phyloP scores from a whole-genome alignment of 2,888 invertebrate genomes.

The Lacanobia oleracea region DNA sequence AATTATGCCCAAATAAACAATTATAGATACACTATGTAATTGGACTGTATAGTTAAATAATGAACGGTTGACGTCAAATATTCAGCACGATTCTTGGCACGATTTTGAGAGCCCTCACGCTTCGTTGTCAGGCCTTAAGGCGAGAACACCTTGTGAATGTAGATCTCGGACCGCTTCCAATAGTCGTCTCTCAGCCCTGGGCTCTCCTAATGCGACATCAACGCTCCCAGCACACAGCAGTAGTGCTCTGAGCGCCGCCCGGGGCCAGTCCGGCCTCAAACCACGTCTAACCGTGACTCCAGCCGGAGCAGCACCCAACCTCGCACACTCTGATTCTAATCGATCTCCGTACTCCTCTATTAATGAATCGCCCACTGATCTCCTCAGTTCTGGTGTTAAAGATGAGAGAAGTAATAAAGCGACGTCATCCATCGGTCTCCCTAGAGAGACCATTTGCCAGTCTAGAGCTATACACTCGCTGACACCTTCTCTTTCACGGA shows the following conservation, averaged over 20 bases:
- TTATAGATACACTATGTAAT: conserved; percentile 70
- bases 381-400: conserved; percentile 92
- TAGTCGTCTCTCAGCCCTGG: conserved; percentile 93
- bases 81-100: conserved; percentile 78
- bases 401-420: conserved; percentile 94
- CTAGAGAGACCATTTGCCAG: conserved; percentile 96
- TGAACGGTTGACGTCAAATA: conserved; percentile 61
- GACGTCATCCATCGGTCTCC: conserved; percentile 94
- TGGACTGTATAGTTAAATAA: conserved; percentile 71
- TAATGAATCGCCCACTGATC: conserved; percentile 91
- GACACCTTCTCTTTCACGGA: conserved; percentile 88
- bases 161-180: conserved; percentile 94
- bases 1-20: conserved; percentile 65
- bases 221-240: conserved; percentile 95
- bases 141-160: conserved; percentile 92
- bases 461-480: conserved; percentile 94
- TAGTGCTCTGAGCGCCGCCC: conserved; percentile 94
- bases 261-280: conserved; percentile 91
- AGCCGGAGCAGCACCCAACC: conserved; percentile 91
- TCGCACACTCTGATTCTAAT: conserved; percentile 91
- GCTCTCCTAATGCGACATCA: conserved; percentile 94
- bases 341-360: conserved; percentile 93
- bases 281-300: conserved; percentile 87
- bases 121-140: conserved; percentile 86
- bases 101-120: conserved; percentile 70